phyloP scores from a whole-genome alignment of 2,797 vertebrate species.

The Oreochromis grahami region DNA sequence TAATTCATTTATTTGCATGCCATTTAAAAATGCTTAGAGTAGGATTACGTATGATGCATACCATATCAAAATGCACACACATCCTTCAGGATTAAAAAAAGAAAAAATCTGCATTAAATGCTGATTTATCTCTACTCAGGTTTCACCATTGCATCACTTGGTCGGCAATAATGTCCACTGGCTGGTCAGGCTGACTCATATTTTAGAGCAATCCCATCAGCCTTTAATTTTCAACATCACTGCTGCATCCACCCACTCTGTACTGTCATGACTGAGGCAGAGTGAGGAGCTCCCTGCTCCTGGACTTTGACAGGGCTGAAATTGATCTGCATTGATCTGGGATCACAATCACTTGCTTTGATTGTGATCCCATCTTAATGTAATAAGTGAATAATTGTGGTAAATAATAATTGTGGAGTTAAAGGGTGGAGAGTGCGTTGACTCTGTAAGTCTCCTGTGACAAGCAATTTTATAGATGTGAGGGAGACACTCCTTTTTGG shows the following conservation, averaged over 20 bases:
- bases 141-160: constrained; percentile 8
- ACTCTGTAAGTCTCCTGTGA: neutral
- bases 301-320: neutral
- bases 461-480: neutral
- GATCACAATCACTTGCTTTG: neutral
- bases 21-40: neutral
- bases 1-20: neutral
- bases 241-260: constrained; percentile 9
- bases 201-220: neutral
- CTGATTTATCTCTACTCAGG: neutral
- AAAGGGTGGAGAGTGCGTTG: neutral
- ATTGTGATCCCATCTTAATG: neutral
- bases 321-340: neutral
- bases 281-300: constrained; percentile 10
- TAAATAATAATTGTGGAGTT: neutral
- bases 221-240: neutral
- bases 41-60: neutral
- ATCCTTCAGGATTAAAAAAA: neutral
- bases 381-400: neutral
- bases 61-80: neutral
- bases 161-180: neutral
- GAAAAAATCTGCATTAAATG: neutral
- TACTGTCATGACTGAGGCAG: constrained; percentile 25
- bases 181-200: constrained; percentile 7
- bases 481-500: neutral